Conservation (phyloP, 1,140 invertebrate genomes). For the Drosophila subpulchrella region DNA sequence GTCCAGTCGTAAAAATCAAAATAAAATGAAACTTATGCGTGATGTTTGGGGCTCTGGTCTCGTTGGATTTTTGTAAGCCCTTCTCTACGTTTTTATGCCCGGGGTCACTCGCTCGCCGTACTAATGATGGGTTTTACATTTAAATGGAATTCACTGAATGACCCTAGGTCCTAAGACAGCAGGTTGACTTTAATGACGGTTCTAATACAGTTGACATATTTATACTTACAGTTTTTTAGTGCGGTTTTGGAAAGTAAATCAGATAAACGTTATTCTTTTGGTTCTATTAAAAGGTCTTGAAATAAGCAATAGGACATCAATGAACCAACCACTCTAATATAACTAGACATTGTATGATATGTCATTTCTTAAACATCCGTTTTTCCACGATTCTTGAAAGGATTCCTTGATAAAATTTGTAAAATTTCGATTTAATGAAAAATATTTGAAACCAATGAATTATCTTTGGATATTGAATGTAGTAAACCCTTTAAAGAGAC, state of each 20-base stretch:
- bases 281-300: too few relatives aligned
- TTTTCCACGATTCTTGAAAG: too few relatives aligned
- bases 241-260: neutral
- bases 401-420: too few relatives aligned
- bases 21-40: constrained; percentile 84
- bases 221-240: neutral
- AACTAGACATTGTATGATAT: too few relatives aligned
- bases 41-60: constrained; percentile 59
- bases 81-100: constrained; percentile 35
- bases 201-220: constrained; percentile 15
- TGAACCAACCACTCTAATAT: too few relatives aligned
- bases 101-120: constrained; percentile 30
- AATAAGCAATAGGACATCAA: too few relatives aligned
- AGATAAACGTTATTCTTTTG: neutral
- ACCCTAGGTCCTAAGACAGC: neutral
- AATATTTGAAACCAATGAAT: neutral
- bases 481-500: too few relatives aligned
- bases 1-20: constrained; percentile 82
- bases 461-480: too few relatives aligned
- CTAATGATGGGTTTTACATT: constrained; percentile 54
- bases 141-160: constrained; percentile 37
- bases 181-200: constrained; percentile 7
- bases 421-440: neutral
- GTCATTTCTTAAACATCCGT: too few relatives aligned
- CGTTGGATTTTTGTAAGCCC: constrained; percentile 34